Conservation (phyloP, 2,888 invertebrate genomes). For the Agrotis clavis region DNA sequence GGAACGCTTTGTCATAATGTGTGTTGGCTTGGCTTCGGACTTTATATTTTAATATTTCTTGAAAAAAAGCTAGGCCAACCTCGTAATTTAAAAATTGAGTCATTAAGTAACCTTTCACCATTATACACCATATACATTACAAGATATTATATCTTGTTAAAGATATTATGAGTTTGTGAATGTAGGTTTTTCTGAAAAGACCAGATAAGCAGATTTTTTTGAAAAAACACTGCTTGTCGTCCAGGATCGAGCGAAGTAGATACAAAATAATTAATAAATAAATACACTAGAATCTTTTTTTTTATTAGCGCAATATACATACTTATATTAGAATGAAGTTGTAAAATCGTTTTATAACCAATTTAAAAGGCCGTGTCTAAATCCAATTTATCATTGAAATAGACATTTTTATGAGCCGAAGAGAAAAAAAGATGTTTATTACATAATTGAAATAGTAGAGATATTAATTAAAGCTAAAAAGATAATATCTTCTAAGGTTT, state of each 20-base stretch:
- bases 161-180: background rate
- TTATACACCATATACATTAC: too few species aligned
- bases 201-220: too few species aligned
- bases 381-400: constrained; percentile 2
- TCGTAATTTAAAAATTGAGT: background rate
- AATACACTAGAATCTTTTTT: too few species aligned
- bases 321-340: background rate
- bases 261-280: background rate
- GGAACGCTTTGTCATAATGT: constrained; percentile 34
- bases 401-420: background rate
- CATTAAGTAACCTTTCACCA: too few species aligned
- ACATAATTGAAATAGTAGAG: background rate
- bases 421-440: constrained; percentile 9
- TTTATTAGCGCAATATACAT: background rate
- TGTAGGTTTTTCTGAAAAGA: background rate
- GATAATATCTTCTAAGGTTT: background rate
- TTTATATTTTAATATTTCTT: too few species aligned
- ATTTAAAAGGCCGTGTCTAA: background rate
- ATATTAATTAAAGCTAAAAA: constrained; percentile 10
- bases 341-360: background rate
- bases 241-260: too few species aligned
- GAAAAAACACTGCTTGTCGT: background rate
- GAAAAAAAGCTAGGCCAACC: too few species aligned
- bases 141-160: too few species aligned
- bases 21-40: background rate